phyloP scores from a whole-genome alignment of 2,113 vertebrate genomes.

The Toxostoma redivivum region DNA sequence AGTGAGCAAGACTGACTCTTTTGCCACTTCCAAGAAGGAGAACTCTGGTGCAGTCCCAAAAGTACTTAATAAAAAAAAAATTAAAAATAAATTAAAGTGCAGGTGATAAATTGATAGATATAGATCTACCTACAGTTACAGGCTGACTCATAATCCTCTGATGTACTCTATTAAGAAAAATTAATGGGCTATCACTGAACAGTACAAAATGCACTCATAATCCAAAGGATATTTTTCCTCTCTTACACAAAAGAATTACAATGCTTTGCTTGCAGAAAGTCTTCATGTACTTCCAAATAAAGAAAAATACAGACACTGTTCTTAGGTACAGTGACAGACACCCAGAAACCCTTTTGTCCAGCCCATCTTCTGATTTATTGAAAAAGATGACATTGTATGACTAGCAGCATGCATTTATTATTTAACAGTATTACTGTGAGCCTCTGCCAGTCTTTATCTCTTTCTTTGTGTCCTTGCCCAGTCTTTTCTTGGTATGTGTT shows the following conservation, averaged over 20 bases:
- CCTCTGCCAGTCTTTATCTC: not conserved
- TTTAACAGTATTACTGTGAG: not conserved
- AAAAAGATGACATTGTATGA: not conserved
- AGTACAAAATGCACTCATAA: not conserved
- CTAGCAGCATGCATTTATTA: not conserved
- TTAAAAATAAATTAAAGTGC: not conserved
- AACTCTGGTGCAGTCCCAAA: not conserved
- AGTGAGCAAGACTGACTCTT: not conserved
- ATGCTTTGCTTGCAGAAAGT: not conserved
- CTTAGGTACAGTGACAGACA: not conserved
- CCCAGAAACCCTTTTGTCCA: not conserved
- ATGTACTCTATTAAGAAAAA: not conserved
- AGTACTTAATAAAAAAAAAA: not conserved
- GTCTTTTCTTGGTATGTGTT: constrained; percentile 7
- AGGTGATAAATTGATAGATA: not conserved
- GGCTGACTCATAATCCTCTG: not conserved
- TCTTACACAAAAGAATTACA: not conserved
- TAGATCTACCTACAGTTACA: not conserved
- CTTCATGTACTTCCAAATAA: not conserved
- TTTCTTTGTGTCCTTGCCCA: constrained; percentile 3
- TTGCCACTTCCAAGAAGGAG: not conserved
- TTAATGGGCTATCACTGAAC: not conserved
- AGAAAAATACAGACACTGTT: not conserved
- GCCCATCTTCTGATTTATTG: not conserved
- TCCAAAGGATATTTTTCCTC: not conserved